Percentiles rank a stretch among this genome's conserved stretches.
phyloP scores from a whole-genome alignment of 2,113 vertebrate genomes.

The Sebastes fasciatus region DNA sequence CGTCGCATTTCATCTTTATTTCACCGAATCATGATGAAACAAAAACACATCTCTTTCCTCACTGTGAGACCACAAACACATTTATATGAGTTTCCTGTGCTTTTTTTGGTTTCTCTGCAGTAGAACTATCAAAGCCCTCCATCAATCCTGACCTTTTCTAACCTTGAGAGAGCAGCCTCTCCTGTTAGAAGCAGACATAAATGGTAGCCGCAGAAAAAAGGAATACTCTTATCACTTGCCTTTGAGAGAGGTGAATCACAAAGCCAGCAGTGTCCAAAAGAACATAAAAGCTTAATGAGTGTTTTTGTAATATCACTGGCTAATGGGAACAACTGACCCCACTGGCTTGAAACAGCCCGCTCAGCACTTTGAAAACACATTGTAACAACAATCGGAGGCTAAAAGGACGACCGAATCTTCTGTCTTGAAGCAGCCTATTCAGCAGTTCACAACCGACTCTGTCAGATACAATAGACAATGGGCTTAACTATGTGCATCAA shows the following conservation, averaged over 20 bases:
- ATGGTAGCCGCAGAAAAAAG: slow-evolving; percentile 28
- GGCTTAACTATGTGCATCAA: slow-evolving; percentile 52
- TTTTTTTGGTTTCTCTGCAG: slow-evolving; percentile 43
- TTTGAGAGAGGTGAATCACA: slow-evolving; percentile 55
- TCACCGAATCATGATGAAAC: slow-evolving; percentile 23
- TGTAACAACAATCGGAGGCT: slow-evolving; percentile 59
- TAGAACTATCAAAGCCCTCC: slow-evolving; percentile 65
- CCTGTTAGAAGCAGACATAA: slow-evolving; percentile 56
- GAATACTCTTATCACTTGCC: slow-evolving; percentile 48
- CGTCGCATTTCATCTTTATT: slow-evolving; percentile 27
- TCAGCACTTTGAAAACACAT: slow-evolving; percentile 71
- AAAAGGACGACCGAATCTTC: slow-evolving; percentile 62
- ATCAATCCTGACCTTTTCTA: slow-evolving; percentile 75
- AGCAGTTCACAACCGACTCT: slow-evolving; percentile 48
- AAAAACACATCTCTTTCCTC: slow-evolving; percentile 22
- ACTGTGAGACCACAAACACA: slow-evolving; percentile 45
- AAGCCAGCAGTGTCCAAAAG: slow-evolving; percentile 46
- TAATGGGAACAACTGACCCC: slow-evolving; percentile 77
- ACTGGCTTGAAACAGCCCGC: slow-evolving; percentile 48
- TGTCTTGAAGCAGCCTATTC: slow-evolving; percentile 57
- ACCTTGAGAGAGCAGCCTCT: slow-evolving; percentile 57
- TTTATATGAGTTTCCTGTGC: slow-evolving; percentile 23
- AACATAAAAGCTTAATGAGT: slow-evolving; percentile 76
- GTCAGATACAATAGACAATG: slow-evolving; percentile 59
- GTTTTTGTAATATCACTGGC: slow-evolving; percentile 72